Evolutionary conservation across 2,888 invertebrate genomes (phyloP).

Genomic region (Rhingia rostrata): DNA sequence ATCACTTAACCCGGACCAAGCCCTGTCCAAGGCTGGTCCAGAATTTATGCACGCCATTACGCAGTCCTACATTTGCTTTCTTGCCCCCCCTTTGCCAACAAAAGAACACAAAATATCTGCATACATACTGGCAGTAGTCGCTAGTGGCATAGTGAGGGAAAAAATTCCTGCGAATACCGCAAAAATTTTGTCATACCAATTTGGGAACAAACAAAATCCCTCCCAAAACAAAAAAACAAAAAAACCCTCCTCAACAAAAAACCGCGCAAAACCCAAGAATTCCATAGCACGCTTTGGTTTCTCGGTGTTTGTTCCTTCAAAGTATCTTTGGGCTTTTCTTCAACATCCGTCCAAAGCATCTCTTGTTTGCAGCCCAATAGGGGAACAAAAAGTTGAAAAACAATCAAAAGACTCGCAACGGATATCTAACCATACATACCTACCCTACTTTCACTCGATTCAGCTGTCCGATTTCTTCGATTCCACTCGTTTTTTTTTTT

Average conservation of each 20-base stretch:
- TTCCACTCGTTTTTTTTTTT: conserved; percentile 32
- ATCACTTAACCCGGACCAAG: conserved; percentile 6
- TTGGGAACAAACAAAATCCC: conserved; percentile 51
- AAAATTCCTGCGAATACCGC: conserved; percentile 67
- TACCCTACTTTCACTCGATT: conserved; percentile 74
- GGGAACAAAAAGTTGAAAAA: conserved; percentile 14
- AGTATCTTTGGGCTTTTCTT: conserved; percentile 14
- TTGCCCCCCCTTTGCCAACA: neutral
- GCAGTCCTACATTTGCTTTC: conserved; percentile 9
- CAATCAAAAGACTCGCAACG: conserved; percentile 15
- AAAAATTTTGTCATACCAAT: conserved; percentile 65
- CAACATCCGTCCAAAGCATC: conserved; percentile 2
- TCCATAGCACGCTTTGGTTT: conserved; percentile 54
- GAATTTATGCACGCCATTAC: conserved; percentile 51
- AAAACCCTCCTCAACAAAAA: conserved; percentile 19
- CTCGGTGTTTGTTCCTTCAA: conserved; percentile 4
- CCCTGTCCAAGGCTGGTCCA: neutral
- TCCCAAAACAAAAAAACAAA: conserved; percentile 3
- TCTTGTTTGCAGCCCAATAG: conserved; percentile 4
- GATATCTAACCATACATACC: conserved; percentile 66
- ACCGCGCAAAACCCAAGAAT: conserved; percentile 23
- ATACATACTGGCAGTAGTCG: neutral
- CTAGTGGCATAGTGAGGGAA: neutral
- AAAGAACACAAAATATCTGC: neutral
- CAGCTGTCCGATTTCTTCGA: conserved; percentile 74